Evolutionary conservation across 2,113 vertebrate species (phyloP), one percentile per base, ranked within the genome.

Genomic region (Plotosus lineatus): DNA sequence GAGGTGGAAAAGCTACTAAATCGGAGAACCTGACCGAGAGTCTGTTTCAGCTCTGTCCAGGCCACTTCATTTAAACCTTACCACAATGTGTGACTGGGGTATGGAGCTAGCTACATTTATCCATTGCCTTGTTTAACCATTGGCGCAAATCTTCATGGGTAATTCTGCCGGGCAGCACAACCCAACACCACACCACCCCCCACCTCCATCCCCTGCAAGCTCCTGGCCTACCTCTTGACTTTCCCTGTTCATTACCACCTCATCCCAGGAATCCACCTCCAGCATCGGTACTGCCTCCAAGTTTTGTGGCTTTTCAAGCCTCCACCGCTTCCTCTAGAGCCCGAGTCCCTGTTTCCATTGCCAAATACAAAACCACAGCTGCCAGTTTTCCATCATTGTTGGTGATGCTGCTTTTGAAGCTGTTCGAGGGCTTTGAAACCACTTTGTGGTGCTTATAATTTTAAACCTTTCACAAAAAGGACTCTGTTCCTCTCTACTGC

Each of bases 41-140:
- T 72, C 68, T 51, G 46, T 73, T 73, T 73, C 69, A 72, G 69
- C 17, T 72, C 46, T 50, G 46, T 72, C 48, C 19, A 51, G 69
- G 31, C 28, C 4, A 33, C 19, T 73, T 51, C 28, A 11, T 4
- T 31, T 19, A 50, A 72, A 50, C 42, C n/a, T 28, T 48, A 28
- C 69, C 69, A 51, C 46, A 73, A 21, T 36, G 26, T 72, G 14
- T 48, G 68, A 19, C 9, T 71, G 26, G 36, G 33, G 8, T 31
- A 31, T 33, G 46, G 6, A 51, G 19, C 46, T 73, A 33, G 28
- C 23, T 50, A 33, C 14, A 28, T 12, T 28, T 46, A 28, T 71
- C 42, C 42, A n/a, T 46, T 69, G 40, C 42, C 26, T 28, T 48
- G 15, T 48, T 71, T 48, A 26, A 50, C 26, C 46, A 31, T 1